Evolutionary conservation across 1,140 invertebrate species (phyloP).

Genomic region (Vanessa tameamea): DNA sequence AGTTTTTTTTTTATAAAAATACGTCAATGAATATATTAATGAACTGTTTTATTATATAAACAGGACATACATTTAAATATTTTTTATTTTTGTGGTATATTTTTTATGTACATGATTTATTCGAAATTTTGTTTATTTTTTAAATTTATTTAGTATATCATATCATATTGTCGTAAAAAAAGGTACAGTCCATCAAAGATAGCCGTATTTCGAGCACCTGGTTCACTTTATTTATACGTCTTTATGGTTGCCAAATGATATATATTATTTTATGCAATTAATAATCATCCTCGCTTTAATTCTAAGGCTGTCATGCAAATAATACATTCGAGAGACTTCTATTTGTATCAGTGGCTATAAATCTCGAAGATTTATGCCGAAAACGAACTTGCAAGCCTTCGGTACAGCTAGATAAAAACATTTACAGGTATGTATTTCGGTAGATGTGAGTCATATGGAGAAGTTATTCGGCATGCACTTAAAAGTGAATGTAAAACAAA

Average conservation of each 20-base stretch:
- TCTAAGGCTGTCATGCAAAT: conserved; percentile 29
- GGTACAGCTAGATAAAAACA: conserved; percentile 16
- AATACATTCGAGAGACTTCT: conserved; percentile 23
- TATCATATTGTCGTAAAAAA: neutral
- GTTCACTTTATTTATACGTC: conserved; percentile 34
- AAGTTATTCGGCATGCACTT: conserved; percentile 30
- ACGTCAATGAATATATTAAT: neutral
- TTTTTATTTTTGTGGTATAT: neutral
- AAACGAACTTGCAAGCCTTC: conserved; percentile 4
- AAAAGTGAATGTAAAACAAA: conserved; percentile 45
- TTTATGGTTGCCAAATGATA: conserved; percentile 37
- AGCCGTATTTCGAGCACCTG: conserved; percentile 48
- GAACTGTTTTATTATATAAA: too few relatives aligned
- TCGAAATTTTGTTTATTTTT: neutral
- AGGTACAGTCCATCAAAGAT: neutral
- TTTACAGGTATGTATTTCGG: conserved; percentile 22
- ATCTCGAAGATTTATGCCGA: conserved; percentile 19
- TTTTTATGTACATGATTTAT: too few relatives aligned
- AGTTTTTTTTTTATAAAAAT: neutral
- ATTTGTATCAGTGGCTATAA: conserved; percentile 11
- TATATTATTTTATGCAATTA: conserved; percentile 37
- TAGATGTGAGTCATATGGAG: conserved; percentile 21
- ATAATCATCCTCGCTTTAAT: conserved; percentile 25
- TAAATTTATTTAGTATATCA: neutral
- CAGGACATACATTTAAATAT: neutral